A percentile compares a stretch with the other conserved stretches of the same genome.
Evolutionary conservation across 2,113 vertebrate species (phyloP).

Genomic region (Zapornia atra): DNA sequence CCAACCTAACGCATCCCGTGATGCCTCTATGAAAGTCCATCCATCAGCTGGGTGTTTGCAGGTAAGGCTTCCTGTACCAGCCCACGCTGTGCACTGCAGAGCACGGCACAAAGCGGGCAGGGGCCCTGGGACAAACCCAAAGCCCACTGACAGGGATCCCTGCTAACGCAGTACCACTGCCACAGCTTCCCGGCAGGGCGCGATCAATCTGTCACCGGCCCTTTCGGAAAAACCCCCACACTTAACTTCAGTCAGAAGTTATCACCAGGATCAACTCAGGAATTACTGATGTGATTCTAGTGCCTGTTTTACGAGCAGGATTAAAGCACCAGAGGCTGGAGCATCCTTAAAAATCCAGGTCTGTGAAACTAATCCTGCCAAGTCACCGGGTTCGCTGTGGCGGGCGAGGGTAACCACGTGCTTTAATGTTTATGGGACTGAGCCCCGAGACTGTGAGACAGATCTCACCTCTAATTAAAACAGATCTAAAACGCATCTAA

Average conservation of each 20-base stretch:
- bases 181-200: not conserved
- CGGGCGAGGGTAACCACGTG: accelerated
- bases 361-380: not conserved
- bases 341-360: not conserved
- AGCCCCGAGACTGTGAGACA: not conserved
- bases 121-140: not conserved
- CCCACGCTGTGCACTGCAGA: not conserved
- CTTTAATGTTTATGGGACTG: not conserved
- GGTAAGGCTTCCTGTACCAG: not conserved
- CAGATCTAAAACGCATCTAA: not conserved
- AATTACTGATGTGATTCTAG: not conserved
- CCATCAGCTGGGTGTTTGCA: accelerated
- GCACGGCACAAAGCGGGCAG: accelerated
- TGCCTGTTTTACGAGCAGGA: not conserved
- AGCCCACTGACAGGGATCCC: accelerated
- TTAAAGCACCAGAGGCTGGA: not conserved
- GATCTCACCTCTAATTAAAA: not conserved
- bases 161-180: accelerated
- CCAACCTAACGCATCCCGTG: no score
- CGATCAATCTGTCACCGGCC: not conserved
- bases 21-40: no score
- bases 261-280: not conserved
- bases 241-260: not conserved
- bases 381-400: not conserved
- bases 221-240: not conserved